Percentiles rank a stretch among this genome's conserved stretches.
These are phyloP conservation scores for Eilema sororculum DNA, from an alignment of 2,888 invertebrate genomes.

Conservation along the genomic window DNA sequence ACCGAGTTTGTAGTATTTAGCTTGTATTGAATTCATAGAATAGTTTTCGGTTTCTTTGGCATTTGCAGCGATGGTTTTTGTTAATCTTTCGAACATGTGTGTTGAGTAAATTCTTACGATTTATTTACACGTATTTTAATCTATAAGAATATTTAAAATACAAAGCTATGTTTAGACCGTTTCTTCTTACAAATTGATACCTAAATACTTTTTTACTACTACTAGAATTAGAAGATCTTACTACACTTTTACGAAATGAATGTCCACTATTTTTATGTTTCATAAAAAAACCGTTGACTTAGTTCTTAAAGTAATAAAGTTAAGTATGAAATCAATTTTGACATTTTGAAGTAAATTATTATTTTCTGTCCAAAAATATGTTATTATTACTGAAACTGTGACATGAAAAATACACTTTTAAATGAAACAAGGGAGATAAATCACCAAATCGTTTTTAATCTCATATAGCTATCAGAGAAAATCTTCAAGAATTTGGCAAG, in stretches of 20 bases:
- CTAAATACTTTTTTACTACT: background rate
- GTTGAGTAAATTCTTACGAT: conserved; percentile 59
- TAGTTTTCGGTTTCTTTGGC: conserved; percentile 81
- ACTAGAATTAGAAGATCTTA: background rate
- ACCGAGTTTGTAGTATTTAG: conserved; percentile 77
- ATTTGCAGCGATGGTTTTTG: conserved; percentile 62
- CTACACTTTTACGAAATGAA: background rate
- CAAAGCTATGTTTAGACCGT: background rate
- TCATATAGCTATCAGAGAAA: conserved; percentile 32
- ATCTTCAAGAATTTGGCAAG: conserved; percentile 47
- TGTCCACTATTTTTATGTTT: background rate
- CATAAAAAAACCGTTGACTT: background rate
- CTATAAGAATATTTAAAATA: conserved; percentile 16
- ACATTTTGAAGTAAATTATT: background rate
- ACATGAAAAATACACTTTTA: conserved; percentile 51
- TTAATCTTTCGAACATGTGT: conserved; percentile 74
- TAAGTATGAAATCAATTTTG: background rate
- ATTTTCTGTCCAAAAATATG: background rate
- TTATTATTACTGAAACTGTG: conserved; percentile 21
- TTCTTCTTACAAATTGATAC: background rate
- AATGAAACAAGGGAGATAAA: conserved; percentile 47
- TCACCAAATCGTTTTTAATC: conserved; percentile 43
- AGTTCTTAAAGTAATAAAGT: background rate
- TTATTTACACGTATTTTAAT: conserved; percentile 35
- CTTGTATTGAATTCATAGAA: conserved; percentile 75